phyloP scores from a whole-genome alignment of 2,888 invertebrate genomes.

The Dascillus cervinus region DNA sequence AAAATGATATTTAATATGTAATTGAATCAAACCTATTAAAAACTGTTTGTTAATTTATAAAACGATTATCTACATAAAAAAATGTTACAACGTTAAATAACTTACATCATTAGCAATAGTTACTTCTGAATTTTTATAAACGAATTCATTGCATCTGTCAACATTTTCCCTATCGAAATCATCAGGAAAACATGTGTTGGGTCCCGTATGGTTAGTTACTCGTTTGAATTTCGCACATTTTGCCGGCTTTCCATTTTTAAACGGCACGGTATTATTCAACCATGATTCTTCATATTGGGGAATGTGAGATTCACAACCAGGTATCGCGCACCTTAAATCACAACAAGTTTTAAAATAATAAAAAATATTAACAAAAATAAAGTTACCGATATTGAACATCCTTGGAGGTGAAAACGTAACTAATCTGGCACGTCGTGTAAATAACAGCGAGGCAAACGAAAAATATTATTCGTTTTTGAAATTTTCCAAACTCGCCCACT shows the following conservation, averaged over 20 bases:
- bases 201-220: slow-evolving; percentile 2
- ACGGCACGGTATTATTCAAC: slow-evolving; percentile 35
- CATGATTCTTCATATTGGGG: slow-evolving; percentile 29
- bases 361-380: not conserved
- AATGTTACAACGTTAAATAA: slow-evolving; percentile 7
- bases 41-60: no score
- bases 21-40: no score
- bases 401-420: slow-evolving; percentile 64
- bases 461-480: slow-evolving; percentile 52
- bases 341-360: not conserved
- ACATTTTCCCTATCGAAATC: slow-evolving; percentile 21
- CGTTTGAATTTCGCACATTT: slow-evolving; percentile 12
- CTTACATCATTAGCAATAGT: slow-evolving; percentile 37
- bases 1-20: no score
- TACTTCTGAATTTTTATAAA: slow-evolving; percentile 29
- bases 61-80: no score
- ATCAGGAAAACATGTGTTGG: slow-evolving; percentile 5
- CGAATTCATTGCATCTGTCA: slow-evolving; percentile 26
- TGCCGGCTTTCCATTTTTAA: slow-evolving; percentile 14
- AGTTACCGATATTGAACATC: slow-evolving; percentile 60
- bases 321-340: slow-evolving; percentile 15
- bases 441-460: slow-evolving; percentile 54
- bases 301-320: slow-evolving; percentile 15
- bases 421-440: slow-evolving; percentile 57
- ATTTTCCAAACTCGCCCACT: slow-evolving; percentile 59